Conservation (phyloP, 2,888 invertebrate genomes). For the Spilosoma lubricipeda region DNA sequence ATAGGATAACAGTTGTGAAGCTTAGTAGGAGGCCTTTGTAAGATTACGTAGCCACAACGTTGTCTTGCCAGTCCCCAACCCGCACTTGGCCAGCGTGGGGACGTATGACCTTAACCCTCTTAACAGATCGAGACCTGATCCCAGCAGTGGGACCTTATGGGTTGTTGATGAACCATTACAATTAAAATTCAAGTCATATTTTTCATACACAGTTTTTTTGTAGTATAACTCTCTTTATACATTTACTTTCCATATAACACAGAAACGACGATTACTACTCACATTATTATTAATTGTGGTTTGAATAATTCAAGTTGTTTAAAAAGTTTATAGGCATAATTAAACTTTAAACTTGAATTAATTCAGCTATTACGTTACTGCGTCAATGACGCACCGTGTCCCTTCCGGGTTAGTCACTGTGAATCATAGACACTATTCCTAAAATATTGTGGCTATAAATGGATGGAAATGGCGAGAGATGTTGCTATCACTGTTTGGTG, state of each 20-base stretch:
- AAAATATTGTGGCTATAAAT: background rate
- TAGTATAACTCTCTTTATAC: background rate
- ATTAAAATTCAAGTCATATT: background rate
- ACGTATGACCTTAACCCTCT: no score
- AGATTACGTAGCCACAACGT: no score
- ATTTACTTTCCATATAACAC: background rate
- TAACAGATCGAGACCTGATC: no score
- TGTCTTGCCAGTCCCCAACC: no score
- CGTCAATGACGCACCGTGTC: slow-evolving; percentile 9
- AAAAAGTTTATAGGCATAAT: slow-evolving; percentile 13
- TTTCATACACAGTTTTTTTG: background rate
- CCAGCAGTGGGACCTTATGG: no score
- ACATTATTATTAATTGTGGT: background rate
- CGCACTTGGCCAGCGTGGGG: no score
- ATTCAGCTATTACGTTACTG: slow-evolving; percentile 3
- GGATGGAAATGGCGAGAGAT: background rate
- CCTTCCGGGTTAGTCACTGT: slow-evolving; percentile 24
- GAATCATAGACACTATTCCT: slow-evolving; percentile 9
- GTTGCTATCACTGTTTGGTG: background rate
- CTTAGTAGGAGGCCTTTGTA: no score
- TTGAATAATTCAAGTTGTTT: slow-evolving; percentile 10
- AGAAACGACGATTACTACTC: background rate
- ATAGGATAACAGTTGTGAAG: no score
- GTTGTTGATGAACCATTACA: no score
- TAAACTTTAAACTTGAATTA: slow-evolving; percentile 17